Percentiles rank a stretch among this genome's conserved stretches.
Evolutionary conservation across 2,113 vertebrate genomes (phyloP).

Genomic region (Hippolais icterina): DNA sequence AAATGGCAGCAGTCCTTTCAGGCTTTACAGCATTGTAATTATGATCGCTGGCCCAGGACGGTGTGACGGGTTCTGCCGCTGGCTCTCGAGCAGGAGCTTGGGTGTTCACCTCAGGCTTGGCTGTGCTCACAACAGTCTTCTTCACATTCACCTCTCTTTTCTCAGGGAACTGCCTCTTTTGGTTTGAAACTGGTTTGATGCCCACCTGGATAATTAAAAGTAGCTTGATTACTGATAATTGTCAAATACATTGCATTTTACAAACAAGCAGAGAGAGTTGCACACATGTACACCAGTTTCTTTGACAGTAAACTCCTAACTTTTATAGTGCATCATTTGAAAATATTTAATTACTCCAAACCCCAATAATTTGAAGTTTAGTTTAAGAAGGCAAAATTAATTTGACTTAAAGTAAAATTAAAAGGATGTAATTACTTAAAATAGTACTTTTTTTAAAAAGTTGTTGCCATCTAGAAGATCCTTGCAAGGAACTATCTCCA

Average conservation of each 20-base stretch:
- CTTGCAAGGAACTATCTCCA: neutral
- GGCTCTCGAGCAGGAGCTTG: conserved; percentile 67
- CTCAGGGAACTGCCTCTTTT: conserved; percentile 76
- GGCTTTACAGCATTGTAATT: conserved; percentile 92
- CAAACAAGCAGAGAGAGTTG: neutral
- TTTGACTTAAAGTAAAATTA: neutral
- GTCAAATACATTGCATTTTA: neutral
- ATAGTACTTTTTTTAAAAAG: neutral
- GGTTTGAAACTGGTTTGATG: conserved; percentile 67
- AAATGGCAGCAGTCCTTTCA: conserved; percentile 85
- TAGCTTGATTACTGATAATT: conserved; percentile 3
- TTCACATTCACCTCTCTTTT: conserved; percentile 68
- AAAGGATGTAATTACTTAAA: neutral
- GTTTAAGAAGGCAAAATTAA: neutral
- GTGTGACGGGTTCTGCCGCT: conserved; percentile 75
- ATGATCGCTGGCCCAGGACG: conserved; percentile 85
- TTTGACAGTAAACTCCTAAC: neutral
- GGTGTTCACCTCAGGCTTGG: conserved; percentile 57
- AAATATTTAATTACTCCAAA: neutral
- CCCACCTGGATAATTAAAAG: conserved; percentile 57
- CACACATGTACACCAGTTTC: accelerated
- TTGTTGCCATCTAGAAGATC: accelerated
- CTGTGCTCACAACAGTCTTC: conserved; percentile 38
- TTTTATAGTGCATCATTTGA: neutral
- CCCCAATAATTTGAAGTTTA: neutral